These are phyloP conservation scores for Rhyacophila evoluta DNA, from an alignment of 2,888 invertebrate genomes.

Conservation along the genomic window DNA sequence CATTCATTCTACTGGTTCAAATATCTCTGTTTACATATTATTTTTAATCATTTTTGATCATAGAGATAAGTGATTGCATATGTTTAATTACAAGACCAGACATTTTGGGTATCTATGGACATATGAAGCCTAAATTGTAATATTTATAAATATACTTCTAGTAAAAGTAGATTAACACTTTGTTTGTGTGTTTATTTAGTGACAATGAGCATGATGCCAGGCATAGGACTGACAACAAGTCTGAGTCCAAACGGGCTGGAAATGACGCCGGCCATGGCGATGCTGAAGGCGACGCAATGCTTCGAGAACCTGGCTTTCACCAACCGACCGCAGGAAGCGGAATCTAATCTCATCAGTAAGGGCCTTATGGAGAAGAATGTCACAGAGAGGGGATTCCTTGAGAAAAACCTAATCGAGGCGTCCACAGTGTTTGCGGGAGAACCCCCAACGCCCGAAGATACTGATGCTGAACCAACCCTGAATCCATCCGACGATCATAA, in stretches of 20 bases:
- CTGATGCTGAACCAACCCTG: constrained; percentile 21
- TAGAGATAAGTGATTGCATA: too few species aligned
- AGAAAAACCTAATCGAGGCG: constrained; percentile 60
- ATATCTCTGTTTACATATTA: too few species aligned
- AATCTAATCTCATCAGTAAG: constrained; percentile 58
- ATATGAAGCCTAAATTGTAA: too few species aligned
- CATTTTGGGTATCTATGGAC: too few species aligned
- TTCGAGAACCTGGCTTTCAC: constrained; percentile 69
- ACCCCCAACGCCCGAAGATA: constrained; percentile 63
- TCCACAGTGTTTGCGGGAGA: constrained; percentile 61
- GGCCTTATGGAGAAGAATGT: constrained; percentile 63
- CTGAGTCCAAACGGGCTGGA: constrained; percentile 77
- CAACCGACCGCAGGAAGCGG: constrained; percentile 58
- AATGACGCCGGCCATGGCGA: constrained; percentile 73
- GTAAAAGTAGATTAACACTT: background rate
- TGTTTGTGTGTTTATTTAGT: constrained; percentile 37
- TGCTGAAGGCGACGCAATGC: constrained; percentile 71
- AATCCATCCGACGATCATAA: constrained; percentile 50
- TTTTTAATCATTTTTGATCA: too few species aligned
- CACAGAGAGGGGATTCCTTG: constrained; percentile 63
- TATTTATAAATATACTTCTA: too few species aligned
- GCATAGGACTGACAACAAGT: constrained; percentile 74
- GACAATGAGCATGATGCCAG: constrained; percentile 65
- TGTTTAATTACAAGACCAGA: too few species aligned
- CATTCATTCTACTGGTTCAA: too few species aligned